Conservation (phyloP, 2,797 vertebrate species). For the Synanceia verrucosa region DNA sequence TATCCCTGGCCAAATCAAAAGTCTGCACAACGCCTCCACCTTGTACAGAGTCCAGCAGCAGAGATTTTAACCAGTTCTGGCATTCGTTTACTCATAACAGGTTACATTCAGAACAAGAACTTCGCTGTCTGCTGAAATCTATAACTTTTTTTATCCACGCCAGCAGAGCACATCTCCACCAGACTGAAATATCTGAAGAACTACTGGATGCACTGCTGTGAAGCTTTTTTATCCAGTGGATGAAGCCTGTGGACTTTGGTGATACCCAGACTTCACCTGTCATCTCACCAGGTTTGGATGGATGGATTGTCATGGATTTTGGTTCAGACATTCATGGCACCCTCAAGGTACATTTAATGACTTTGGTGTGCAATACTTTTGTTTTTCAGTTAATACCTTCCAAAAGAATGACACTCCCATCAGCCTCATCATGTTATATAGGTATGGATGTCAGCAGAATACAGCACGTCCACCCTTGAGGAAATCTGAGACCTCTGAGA, state of each 20-base stretch:
- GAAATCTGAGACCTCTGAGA: background rate
- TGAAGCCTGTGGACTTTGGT: background rate
- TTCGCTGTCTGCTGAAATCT: background rate
- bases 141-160: background rate
- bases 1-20: slow-evolving; percentile 24
- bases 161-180: background rate
- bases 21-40: slow-evolving; percentile 11
- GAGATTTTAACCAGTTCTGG: background rate
- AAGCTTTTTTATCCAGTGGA: background rate
- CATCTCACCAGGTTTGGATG: no score
- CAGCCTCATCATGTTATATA: background rate
- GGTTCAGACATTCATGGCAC: background rate
- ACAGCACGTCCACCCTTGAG: background rate
- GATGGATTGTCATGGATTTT: background rate
- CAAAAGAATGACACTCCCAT: background rate
- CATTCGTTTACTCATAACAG: background rate
- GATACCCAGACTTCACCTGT: background rate
- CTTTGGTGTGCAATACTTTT: background rate
- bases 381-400: background rate
- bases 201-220: background rate
- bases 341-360: background rate
- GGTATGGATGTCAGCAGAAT: background rate
- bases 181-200: background rate
- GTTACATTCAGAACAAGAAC: background rate
- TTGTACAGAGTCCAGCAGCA: slow-evolving; percentile 9